A percentile compares a stretch with the other conserved stretches of the same genome.
Evolutionary conservation across 2,797 vertebrate genomes (phyloP).

Genomic region (Melanotaenia boesemani): DNA sequence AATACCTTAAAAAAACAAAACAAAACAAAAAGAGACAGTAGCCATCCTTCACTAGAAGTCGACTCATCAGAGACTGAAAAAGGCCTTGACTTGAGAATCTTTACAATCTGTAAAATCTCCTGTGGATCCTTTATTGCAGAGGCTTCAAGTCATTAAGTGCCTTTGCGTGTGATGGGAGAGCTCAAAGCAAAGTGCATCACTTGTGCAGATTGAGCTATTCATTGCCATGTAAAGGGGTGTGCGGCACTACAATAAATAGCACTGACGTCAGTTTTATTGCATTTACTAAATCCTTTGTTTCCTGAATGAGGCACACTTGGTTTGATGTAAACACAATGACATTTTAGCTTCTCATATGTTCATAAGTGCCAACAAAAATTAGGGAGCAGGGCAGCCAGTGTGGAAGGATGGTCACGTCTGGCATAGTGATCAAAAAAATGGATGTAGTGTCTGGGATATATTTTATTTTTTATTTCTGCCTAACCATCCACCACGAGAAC

Average conservation of each 20-base stretch:
- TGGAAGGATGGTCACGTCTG: constrained; percentile 1
- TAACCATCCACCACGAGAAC: constrained; percentile 8
- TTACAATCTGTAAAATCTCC: constrained; percentile 21
- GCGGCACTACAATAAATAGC: constrained; percentile 19
- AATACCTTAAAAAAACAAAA: neutral
- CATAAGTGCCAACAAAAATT: neutral
- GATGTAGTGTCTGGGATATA: constrained; percentile 11
- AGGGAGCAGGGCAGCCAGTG: neutral
- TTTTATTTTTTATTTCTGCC: constrained; percentile 2
- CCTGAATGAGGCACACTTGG: constrained; percentile 7
- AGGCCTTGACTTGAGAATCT: constrained; percentile 6
- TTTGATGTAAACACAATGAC: constrained; percentile 3
- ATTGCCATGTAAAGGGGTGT: constrained; percentile 31
- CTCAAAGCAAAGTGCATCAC: constrained; percentile 21
- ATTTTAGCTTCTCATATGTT: constrained; percentile 5
- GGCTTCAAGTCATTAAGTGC: constrained; percentile 19
- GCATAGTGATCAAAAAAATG: constrained; percentile 15
- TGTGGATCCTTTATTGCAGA: constrained; percentile 31
- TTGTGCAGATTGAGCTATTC: constrained; percentile 34
- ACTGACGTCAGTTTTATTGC: constrained; percentile 13
- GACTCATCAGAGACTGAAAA: neutral
- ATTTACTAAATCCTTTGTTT: constrained; percentile 1
- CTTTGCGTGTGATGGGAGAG: constrained; percentile 26
- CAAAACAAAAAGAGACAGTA: neutral
- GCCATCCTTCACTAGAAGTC: constrained; percentile 2